Percentiles rank a stretch among this genome's conserved stretches.
phyloP scores from a whole-genome alignment of 2,113 vertebrate genomes.

The Asarcornis scutulata region DNA sequence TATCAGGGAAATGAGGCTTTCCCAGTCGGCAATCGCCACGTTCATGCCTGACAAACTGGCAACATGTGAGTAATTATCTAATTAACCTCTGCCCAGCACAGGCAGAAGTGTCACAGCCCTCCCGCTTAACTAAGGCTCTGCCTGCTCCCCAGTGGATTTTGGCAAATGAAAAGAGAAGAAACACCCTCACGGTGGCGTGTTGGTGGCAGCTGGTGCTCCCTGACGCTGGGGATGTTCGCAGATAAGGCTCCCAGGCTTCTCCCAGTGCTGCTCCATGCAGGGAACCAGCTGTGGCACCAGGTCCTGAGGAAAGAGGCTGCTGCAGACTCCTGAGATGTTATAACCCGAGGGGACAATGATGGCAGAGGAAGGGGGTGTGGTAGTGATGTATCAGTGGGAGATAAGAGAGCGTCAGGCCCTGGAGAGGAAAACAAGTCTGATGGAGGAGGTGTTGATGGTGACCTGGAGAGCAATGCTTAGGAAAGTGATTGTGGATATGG shows the following conservation, averaged over 20 bases:
- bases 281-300: fast-evolving
- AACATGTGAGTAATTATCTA: not conserved
- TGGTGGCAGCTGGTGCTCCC: not conserved
- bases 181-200: not conserved
- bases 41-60: not conserved
- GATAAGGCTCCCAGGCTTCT: fast-evolving
- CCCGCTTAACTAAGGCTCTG: not conserved
- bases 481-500: not conserved
- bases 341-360: fast-evolving
- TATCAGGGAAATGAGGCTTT: not conserved
- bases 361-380: fast-evolving
- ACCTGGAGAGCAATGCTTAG: not conserved
- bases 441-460: not conserved
- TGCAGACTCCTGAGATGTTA: fast-evolving
- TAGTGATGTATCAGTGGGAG: not conserved
- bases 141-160: not conserved
- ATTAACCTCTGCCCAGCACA: not conserved
- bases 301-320: no score
- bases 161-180: not conserved
- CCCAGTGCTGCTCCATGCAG: fast-evolving
- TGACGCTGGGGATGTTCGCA: fast-evolving
- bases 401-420: not conserved
- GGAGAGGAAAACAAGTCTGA: not conserved
- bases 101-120: not conserved
- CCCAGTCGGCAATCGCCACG: not conserved